Conservation (phyloP, 2,113 vertebrate genomes). For the Galbula dea region DNA sequence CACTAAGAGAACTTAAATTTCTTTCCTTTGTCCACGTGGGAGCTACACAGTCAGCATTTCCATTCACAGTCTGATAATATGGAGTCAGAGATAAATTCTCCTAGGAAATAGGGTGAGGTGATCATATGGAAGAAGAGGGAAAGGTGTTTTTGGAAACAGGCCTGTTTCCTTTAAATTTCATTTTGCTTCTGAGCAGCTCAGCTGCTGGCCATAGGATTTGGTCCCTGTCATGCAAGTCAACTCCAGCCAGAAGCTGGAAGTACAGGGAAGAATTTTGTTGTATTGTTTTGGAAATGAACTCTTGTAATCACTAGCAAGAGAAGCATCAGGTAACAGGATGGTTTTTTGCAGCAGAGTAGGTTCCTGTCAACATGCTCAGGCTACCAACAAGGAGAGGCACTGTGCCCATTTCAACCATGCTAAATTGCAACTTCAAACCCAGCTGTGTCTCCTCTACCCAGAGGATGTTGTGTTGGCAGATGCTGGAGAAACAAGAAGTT, state of each 20-base stretch:
- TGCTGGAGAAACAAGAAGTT: background rate
- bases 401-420: background rate
- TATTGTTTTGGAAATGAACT: background rate
- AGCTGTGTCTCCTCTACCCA: background rate
- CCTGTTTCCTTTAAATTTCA: background rate
- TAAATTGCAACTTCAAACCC: background rate
- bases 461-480: background rate
- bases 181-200: background rate
- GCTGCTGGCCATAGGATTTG: background rate
- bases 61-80: background rate
- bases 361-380: background rate
- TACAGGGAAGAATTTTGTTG: background rate
- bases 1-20: background rate
- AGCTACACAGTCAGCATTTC: background rate
- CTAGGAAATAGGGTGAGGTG: background rate
- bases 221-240: background rate
- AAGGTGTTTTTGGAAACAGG: background rate
- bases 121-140: background rate
- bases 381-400: background rate
- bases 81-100: background rate
- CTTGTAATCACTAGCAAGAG: background rate
- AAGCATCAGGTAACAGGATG: accelerated
- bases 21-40: background rate
- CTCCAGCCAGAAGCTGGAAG: background rate
- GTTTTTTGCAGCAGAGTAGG: background rate